A percentile compares a stretch with the other conserved stretches of the same genome.
Conservation (phyloP, 2,113 vertebrate species). For the Tragelaphus strepsiceros region DNA sequence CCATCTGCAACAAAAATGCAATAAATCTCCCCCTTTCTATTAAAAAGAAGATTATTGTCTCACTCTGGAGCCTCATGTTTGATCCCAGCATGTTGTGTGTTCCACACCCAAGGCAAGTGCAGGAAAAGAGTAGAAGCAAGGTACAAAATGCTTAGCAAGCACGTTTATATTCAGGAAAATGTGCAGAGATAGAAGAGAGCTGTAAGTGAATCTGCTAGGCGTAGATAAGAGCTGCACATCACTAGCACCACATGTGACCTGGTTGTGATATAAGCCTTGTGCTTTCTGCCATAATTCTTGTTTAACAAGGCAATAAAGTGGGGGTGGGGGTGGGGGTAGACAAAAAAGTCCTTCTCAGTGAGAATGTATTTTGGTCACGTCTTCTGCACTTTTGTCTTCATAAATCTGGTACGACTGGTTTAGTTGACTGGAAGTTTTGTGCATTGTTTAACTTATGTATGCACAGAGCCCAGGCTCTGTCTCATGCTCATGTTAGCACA, state of each 20-base stretch:
- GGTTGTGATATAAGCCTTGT: not conserved
- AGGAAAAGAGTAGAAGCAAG: not conserved
- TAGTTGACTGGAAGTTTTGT: conserved; percentile 18
- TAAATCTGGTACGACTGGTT: conserved; percentile 29
- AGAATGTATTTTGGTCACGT: conserved; percentile 43
- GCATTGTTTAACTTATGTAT: conserved; percentile 13
- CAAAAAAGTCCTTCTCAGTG: not conserved
- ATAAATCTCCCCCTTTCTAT: not conserved
- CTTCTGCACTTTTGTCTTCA: conserved; percentile 24
- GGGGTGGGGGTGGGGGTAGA: not conserved
- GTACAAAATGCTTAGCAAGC: not conserved
- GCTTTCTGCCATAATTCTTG: conserved; percentile 33
- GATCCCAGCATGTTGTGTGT: conserved; percentile 19
- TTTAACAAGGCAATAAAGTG: conserved; percentile 50
- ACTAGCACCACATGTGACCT: conserved; percentile 26
- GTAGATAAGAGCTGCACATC: conserved; percentile 46
- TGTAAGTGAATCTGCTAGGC: conserved; percentile 36
- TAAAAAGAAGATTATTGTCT: conserved; percentile 41
- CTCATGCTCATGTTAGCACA: conserved; percentile 11
- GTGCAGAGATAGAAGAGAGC: conserved; percentile 9
- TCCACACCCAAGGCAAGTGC: not conserved
- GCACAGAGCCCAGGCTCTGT: not conserved
- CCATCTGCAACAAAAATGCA: conserved; percentile 28
- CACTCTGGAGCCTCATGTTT: not conserved
- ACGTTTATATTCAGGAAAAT: conserved; percentile 29